phyloP scores from a whole-genome alignment of 23 tunicate species.

The Styela clava region DNA sequence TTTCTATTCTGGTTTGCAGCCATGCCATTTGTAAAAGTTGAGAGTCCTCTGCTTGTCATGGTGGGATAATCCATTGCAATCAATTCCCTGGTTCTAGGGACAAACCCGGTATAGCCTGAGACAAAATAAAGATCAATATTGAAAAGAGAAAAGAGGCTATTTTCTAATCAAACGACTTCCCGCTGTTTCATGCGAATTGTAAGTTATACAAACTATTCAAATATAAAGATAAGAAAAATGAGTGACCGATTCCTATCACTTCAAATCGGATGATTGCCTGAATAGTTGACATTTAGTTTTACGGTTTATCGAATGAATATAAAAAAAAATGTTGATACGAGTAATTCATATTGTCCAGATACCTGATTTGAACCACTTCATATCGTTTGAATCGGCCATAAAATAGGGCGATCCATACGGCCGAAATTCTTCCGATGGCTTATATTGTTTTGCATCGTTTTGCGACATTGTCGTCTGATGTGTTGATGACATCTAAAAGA shows the following conservation, averaged over 20 bases:
- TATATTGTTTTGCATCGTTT: constrained; percentile 34
- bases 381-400: constrained; percentile 51
- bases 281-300: too few species aligned
- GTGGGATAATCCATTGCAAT: constrained; percentile 63
- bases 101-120: constrained; percentile 89
- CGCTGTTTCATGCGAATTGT: too few species aligned
- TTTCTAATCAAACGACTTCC: too few species aligned
- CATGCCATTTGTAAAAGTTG: constrained; percentile 34
- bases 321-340: too few species aligned
- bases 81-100: constrained; percentile 80
- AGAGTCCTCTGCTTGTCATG: constrained; percentile 54
- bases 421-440: constrained; percentile 50
- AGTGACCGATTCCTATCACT: too few species aligned
- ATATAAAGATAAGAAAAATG: too few species aligned
- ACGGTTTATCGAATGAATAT: too few species aligned
- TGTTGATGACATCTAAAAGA: constrained; percentile 33
- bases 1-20: background rate
- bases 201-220: too few species aligned
- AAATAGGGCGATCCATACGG: constrained; percentile 81
- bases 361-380: constrained; percentile 97
- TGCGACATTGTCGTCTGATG: constrained; percentile 42
- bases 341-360: too few species aligned
- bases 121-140: too few species aligned
- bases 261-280: too few species aligned
- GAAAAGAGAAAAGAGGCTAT: too few species aligned